Evolutionary conservation across 2,888 invertebrate species (phyloP), one percentile per base, ranked within the genome.

Genomic region (Acrobasis repandana): DNA sequence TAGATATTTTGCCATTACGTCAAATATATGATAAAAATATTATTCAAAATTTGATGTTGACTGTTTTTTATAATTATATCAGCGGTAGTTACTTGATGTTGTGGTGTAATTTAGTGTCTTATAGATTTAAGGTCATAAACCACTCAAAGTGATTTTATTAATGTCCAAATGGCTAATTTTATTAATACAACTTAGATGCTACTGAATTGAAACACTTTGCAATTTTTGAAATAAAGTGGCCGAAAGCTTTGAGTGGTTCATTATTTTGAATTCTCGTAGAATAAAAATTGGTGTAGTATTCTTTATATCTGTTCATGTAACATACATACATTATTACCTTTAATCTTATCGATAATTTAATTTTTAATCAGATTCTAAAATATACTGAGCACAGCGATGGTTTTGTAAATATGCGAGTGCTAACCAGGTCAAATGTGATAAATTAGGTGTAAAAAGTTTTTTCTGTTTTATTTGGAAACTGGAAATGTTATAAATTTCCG

Each of bases 51-150:
- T 54, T 87, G 92, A 91, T 93, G 93, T 93, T 93, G 92, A 93
- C 91, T 92, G 92, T 93, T 93, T 90, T 59, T 92, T 89, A 91
- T 90, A 90, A 90, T 88, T 90, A 90, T 90, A 92, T 87, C 85
- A 83, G 85, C 92, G 83, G 92, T 90, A 92, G 92, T 91, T 90
- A 93, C 82, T 93, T 88, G 92, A 90, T 93, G 93, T 93, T 92
- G 93, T 93, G 93, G 91, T 85, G 92, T 93, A 90, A 85, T 87
- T 86, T 91, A 91, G 92, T 92, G 92, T 92, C 91, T 92, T 92
- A 91, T 90, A 87, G 84, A 71, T 76, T 73, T 85, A 89, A 87
- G 86, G 78, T 78, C 70, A 74, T 79, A 72, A 78, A 85, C 81
- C 85, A 85, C 84, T 87, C 85, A 83, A 84, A 85, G 82, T 78